Base-by-base conservation (phyloP, 2,888 invertebrate species). In the Aspidiotus rigidus region DNA sequence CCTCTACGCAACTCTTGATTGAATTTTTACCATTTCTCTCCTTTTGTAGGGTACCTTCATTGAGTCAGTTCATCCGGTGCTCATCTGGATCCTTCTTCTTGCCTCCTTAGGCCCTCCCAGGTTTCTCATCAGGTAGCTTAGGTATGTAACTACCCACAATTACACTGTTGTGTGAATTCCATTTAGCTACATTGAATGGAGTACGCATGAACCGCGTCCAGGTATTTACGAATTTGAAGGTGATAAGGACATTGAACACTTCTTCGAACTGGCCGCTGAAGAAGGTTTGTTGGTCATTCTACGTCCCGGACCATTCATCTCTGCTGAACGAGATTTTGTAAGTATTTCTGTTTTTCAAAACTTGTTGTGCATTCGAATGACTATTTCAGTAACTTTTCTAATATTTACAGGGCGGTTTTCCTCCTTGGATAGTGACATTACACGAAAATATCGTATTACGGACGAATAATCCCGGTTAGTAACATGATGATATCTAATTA, bases 221-320 rank as follows among this genome's bases (percentile, higher is more conserved):
- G 85, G 85, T 0, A 84, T 86, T 62, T 88, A 84, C n/a, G 85
- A 90, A 76, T 80, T 93, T 74, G 75, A 80, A 39, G 83, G 83
- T 41, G 83, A 85, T 72, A 77, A 83, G 11, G 81, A 85, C 74
- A 73, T 86, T 2, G 84, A 81, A 39, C 78, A 80, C 61, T 93
- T 90, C 75, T 80, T 93, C 7, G 79, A 84, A 72, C 79, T 83
- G 6, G 94, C 93, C 0, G 84, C 88, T 63, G 85, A 87, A 73
- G 87, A 88, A 76, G 90, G 87, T 71, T 79, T 96, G 54, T 79
- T 87, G 39, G 91, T 93, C 1, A 83, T 94, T 62, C 78, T 95
- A 1, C 80, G 95, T 40, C 87, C 91, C 0, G 95, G 95, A 0
- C 95, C 95, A 0, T 96, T 92, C 75, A 93, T 95, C 74, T 93